Conservation (phyloP, 2,113 vertebrate genomes). For the Lampris megalopsis region DNA sequence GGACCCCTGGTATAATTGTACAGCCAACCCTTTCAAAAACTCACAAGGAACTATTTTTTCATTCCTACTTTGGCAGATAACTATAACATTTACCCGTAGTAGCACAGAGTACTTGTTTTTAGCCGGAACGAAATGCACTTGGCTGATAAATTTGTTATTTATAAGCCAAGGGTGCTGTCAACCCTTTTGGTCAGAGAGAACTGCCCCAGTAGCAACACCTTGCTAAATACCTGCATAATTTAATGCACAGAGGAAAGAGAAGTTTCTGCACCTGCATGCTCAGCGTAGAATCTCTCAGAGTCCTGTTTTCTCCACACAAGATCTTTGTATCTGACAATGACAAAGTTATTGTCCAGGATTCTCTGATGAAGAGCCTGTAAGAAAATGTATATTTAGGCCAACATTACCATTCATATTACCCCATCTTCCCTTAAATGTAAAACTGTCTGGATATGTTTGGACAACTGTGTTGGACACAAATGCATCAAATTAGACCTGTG, state of each 20-base stretch:
- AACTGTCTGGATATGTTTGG: no score
- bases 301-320: constrained; percentile 85
- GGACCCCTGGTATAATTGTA: background rate
- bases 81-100: background rate
- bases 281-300: constrained; percentile 89
- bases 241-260: background rate
- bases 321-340: constrained; percentile 86
- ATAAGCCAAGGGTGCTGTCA: background rate
- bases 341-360: constrained; percentile 88
- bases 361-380: constrained; percentile 89
- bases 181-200: background rate
- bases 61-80: background rate
- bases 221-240: background rate
- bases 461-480: no score
- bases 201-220: background rate
- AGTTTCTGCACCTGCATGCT: constrained; percentile 86
- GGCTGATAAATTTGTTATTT: background rate
- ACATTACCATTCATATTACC: no score
- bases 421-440: no score
- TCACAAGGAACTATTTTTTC: background rate
- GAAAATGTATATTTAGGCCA: background rate
- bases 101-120: background rate
- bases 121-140: no score
- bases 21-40: background rate
- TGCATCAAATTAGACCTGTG: background rate